A percentile compares a stretch with the other conserved stretches of the same genome.
These are phyloP conservation scores for Characodon lateralis DNA, from an alignment of 2,797 vertebrate species.

Conservation along the genomic window DNA sequence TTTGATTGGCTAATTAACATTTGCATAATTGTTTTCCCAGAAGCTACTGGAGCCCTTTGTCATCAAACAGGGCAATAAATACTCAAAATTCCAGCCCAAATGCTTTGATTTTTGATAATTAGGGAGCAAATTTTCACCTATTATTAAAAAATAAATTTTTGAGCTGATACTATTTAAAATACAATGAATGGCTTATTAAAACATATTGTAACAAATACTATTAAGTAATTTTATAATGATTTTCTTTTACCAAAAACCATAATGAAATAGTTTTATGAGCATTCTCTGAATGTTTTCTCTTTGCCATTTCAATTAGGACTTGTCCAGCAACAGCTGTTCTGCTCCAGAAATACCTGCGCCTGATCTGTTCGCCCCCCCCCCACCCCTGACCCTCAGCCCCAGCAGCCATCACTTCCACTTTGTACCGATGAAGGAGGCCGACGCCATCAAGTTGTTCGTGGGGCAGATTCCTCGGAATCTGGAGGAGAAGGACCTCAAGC, in stretches of 20 bases:
- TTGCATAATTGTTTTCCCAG: conserved; percentile 78
- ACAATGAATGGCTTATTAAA: neutral
- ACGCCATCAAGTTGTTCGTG: conserved; percentile 85
- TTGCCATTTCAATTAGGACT: conserved; percentile 28
- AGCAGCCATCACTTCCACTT: conserved; percentile 57
- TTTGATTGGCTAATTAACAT: conserved; percentile 78
- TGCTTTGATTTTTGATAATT: neutral
- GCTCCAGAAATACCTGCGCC: conserved; percentile 64
- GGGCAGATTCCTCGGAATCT: conserved; percentile 86
- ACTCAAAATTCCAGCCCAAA: conserved; percentile 8
- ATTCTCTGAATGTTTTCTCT: conserved; percentile 21
- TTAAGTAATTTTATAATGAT: neutral
- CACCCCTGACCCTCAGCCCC: conserved; percentile 32
- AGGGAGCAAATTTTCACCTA: neutral
- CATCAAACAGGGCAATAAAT: conserved; percentile 52
- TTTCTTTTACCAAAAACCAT: neutral
- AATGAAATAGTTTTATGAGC: neutral
- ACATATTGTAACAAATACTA: neutral
- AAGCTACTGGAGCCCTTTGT: conserved; percentile 68
- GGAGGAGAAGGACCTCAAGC: conserved; percentile 86
- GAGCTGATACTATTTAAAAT: neutral
- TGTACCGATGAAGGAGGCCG: conserved; percentile 85
- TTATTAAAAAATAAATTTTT: neutral
- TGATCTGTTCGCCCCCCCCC: conserved; percentile 43
- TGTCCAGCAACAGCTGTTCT: conserved; percentile 41